Percentiles rank a stretch among this genome's conserved stretches.
phyloP scores from a whole-genome alignment of 2,888 invertebrate species.

The Osmoderma eremita region DNA sequence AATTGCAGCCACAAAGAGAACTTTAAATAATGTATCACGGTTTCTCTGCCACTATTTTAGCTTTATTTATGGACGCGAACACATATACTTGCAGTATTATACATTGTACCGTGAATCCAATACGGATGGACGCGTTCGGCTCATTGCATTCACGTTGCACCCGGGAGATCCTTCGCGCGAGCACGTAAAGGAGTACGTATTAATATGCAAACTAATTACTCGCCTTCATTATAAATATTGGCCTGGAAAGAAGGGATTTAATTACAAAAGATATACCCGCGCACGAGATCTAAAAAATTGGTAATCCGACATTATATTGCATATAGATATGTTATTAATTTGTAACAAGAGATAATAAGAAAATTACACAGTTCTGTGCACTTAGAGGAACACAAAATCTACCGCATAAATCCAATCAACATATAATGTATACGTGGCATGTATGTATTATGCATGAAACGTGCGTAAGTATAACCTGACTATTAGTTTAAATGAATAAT shows the following conservation, averaged over 20 bases:
- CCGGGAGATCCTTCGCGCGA: not conserved
- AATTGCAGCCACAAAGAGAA: slow-evolving; percentile 6
- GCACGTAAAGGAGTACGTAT: slow-evolving; percentile 36
- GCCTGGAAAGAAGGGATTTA: slow-evolving; percentile 40
- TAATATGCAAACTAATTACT: slow-evolving; percentile 42
- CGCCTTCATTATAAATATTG: slow-evolving; percentile 34
- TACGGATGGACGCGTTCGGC: slow-evolving; percentile 1
- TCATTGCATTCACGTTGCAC: slow-evolving; percentile 5
- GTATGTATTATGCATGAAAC: no score
- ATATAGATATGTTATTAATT: slow-evolving; percentile 39
- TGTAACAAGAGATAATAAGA: slow-evolving; percentile 34
- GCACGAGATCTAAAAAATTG: slow-evolving; percentile 36
- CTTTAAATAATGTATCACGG: slow-evolving; percentile 5
- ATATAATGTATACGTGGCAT: slow-evolving; percentile 9
- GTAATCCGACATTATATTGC: slow-evolving; percentile 35
- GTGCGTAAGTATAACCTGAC: no score
- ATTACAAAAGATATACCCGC: slow-evolving; percentile 37
- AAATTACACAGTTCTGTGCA: slow-evolving; percentile 28
- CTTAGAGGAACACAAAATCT: slow-evolving; percentile 16
- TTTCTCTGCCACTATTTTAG: slow-evolving; percentile 22
- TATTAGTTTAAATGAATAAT: no score
- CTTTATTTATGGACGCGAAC: slow-evolving; percentile 22
- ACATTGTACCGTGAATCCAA: not conserved
- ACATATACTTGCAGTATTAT: not conserved
- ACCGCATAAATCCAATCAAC: slow-evolving; percentile 35